Conservation (phyloP, 2,888 invertebrate species). For the Cataglyphis livida region DNA sequence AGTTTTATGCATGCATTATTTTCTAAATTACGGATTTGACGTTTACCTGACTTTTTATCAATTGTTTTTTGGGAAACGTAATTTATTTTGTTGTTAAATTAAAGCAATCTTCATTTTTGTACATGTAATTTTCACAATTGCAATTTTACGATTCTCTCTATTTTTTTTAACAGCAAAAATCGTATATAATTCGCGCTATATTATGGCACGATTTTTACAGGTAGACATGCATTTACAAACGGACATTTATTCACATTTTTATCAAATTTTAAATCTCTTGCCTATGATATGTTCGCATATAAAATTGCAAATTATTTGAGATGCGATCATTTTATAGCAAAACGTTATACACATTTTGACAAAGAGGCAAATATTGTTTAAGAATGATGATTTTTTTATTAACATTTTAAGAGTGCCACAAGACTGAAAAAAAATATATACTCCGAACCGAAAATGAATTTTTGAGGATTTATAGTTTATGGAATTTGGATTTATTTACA, state of each 20-base stretch:
- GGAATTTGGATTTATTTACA: conserved; percentile 55
- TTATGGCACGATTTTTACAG: neutral
- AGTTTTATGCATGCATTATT: neutral
- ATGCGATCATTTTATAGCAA: conserved; percentile 9
- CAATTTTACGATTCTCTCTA: neutral
- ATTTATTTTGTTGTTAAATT: conserved; percentile 25
- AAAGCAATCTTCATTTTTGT: conserved; percentile 8
- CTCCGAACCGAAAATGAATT: conserved; percentile 27
- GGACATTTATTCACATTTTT: conserved; percentile 11
- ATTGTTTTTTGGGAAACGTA: neutral
- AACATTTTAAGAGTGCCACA: conserved; percentile 25
- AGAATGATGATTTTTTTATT: conserved; percentile 22
- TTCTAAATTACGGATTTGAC: conserved; percentile 13
- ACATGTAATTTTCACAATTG: conserved; percentile 10
- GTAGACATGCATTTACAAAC: neutral
- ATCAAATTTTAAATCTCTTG: neutral
- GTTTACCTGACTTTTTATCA: neutral
- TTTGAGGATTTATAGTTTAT: conserved; percentile 47
- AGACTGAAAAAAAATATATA: conserved; percentile 42
- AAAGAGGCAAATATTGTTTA: conserved; percentile 6
- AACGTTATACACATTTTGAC: conserved; percentile 7
- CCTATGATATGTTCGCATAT: neutral
- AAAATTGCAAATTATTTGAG: conserved; percentile 10
- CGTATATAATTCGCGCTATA: neutral
- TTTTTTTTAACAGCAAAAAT: neutral